phyloP scores from a whole-genome alignment of 2,797 vertebrate genomes.

The Emys orbicularis region DNA sequence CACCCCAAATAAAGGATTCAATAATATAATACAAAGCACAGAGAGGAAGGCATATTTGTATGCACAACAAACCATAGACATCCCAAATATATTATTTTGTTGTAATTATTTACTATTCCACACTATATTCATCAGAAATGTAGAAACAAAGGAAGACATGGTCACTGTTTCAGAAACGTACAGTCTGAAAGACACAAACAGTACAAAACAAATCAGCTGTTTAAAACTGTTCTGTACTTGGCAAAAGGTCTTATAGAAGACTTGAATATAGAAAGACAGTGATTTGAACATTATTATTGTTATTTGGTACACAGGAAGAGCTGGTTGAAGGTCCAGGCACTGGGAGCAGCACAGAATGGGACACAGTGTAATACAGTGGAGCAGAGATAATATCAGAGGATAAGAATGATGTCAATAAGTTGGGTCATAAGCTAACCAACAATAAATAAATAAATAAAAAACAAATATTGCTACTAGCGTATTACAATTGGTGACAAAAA shows the following conservation, averaged over 20 bases:
- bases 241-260: not conserved
- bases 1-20: not conserved
- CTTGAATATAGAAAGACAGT: not conserved
- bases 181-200: not conserved
- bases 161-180: not conserved
- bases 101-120: not conserved
- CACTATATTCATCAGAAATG: not conserved
- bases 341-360: not conserved
- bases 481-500: accelerated
- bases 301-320: not conserved
- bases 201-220: not conserved
- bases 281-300: not conserved
- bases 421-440: not conserved
- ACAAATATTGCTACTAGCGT: accelerated
- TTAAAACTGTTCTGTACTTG: not conserved
- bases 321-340: not conserved
- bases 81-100: not conserved
- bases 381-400: not conserved
- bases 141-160: not conserved
- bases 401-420: not conserved
- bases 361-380: not conserved
- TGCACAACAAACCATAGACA: not conserved
- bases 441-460: accelerated
- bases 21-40: not conserved
- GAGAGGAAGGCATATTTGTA: not conserved